Base-by-base conservation (phyloP, 2,113 vertebrate genomes). In the Coptodon bakossiorum region DNA sequence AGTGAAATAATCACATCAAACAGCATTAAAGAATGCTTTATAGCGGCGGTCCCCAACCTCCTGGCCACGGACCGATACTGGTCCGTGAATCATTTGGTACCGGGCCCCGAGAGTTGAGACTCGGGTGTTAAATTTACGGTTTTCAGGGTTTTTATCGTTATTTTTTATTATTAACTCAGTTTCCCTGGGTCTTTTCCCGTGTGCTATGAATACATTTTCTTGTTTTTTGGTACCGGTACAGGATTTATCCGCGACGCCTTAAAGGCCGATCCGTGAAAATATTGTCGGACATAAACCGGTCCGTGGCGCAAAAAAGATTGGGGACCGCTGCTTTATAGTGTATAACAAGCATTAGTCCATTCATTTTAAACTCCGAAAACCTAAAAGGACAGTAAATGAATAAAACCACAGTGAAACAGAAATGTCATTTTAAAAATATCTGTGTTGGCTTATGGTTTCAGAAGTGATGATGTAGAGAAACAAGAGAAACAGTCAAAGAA, bases 401-500 rank as follows among this genome's bases (percentile, higher is more conserved):
- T 40, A 7, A 57, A 45, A 40, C 3, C 9, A 29, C 52, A 19
- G 11, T 80, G 1, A 54, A 80, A n/a, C 1, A 34, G 14, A 43
- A 3, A 29, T 31, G 27, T 24, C 29, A n/a, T 22, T 27, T 29
- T 38, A 6, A n/a, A 22, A 45, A 5, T 48, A 31, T 31, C 6
- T 13, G 11, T 56, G 16, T 45, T 73, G 29, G 71, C 57, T 84
- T 83, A 53, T 85, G 81, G 24, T 90, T 89, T 81, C 87, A 98
- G 98, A 83, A 95, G 95, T 38, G 92, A 81, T 76, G 87, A 73
- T 43, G 86, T 31, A 12, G 93, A 95, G 96, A 98, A 95, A 94
- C 97, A 87, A 94, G 97, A 95, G 95, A 98, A 95, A 96, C 98
- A 97, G 91, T 24, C 80, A 89, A 97, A 97, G 80, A 97, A 97